Base-by-base conservation (phyloP, 2,113 vertebrate genomes). In the Hippocampus barbouri region DNA sequence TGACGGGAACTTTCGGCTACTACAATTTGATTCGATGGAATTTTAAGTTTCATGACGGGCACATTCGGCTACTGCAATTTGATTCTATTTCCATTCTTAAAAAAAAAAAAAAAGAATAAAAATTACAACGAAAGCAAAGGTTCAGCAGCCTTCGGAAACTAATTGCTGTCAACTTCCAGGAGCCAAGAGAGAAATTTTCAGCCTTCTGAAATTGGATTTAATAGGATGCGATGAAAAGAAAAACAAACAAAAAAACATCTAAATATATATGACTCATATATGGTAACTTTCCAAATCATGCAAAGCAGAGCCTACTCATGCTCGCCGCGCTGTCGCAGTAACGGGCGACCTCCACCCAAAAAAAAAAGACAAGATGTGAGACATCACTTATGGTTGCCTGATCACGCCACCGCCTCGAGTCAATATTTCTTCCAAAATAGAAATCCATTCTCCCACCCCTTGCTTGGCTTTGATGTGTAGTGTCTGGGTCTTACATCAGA, bases 401-500 rank as follows among this genome's bases (percentile, higher is more conserved):
- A 87, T 87, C 83, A 84, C 79, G 78, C 78, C 69, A 79, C 76
- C 57, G 83, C 86, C 83, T 79, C 80, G 83, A 89, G 84, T 89
- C 86, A 88, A 90, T 85, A 90, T 87, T 83, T 87, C 79, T 79
- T 86, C 85, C 81, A 84, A 89, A 90, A 88, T 83, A 88, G 80
- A 88, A 90, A 87, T 87, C 86, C 82, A 83, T 86, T 85, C 85
- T 85, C 83, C 87, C 82, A 72, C 82, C 80, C 80, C 69, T 66
- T 57, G 30, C 74, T 78, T 85, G 65, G 70, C 90, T 93, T 93
- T 93, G 92, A 93, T 91, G 91, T 93, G 85, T 84, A 85, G 83
- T 92, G 91, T 92, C 89, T 91, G 83, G 87, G 84, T 92, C 91
- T 91, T 91, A 91, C 91, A 92, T 93, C 92, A 92, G 89, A 91